Evolutionary conservation across 2,888 invertebrate species (phyloP).

Genomic region (Laspeyria flexula): DNA sequence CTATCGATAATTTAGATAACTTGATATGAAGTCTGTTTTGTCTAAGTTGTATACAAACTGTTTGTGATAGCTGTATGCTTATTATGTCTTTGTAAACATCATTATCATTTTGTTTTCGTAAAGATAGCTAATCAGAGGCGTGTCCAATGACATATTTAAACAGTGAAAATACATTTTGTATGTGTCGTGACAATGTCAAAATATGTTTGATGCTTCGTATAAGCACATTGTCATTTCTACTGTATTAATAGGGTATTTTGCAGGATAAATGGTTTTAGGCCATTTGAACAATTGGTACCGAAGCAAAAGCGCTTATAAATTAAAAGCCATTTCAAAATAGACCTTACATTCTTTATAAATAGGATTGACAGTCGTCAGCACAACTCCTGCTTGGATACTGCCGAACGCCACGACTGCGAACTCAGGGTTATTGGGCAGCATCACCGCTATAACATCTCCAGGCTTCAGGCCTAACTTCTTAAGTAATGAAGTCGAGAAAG

Average conservation of each 20-base stretch:
- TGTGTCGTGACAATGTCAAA: too few relatives aligned
- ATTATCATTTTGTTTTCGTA: neutral
- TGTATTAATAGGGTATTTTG: too few relatives aligned
- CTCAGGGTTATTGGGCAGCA: slow-evolving; percentile 92
- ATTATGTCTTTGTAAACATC: neutral
- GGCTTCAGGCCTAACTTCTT: slow-evolving; percentile 87
- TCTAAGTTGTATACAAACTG: neutral
- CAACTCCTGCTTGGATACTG: slow-evolving; percentile 88
- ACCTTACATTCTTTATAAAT: slow-evolving; percentile 88
- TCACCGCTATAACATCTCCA: slow-evolving; percentile 88
- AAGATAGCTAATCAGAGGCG: neutral
- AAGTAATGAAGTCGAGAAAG: slow-evolving; percentile 88
- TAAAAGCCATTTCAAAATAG: neutral
- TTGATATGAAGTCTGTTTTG: neutral
- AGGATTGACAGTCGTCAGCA: slow-evolving; percentile 91
- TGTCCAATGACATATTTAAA: too few relatives aligned
- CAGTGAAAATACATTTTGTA: too few relatives aligned
- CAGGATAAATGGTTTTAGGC: too few relatives aligned
- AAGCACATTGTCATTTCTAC: too few relatives aligned
- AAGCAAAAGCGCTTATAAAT: neutral
- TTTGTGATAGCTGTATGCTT: neutral
- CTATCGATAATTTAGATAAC: too few relatives aligned
- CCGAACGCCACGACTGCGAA: slow-evolving; percentile 89
- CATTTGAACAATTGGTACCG: neutral
- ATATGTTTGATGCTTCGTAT: too few relatives aligned